phyloP scores from a whole-genome alignment of 2,888 invertebrate species.

The Callimorpha dominula region DNA sequence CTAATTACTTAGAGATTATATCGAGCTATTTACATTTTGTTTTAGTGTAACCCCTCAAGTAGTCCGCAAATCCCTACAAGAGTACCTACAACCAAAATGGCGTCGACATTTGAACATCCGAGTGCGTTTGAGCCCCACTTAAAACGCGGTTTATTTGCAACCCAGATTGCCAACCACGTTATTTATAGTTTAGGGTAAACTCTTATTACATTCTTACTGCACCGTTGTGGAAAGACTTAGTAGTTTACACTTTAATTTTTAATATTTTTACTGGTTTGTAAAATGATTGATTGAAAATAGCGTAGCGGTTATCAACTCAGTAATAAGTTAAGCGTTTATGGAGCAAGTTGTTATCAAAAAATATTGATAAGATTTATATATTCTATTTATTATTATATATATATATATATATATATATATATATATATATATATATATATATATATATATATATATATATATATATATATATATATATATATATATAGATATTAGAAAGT shows the following conservation, averaged over 20 bases:
- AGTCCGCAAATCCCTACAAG: slow-evolving; percentile 52
- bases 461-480: too few relatives aligned
- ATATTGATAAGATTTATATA: too few relatives aligned
- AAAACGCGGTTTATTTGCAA: slow-evolving; percentile 71
- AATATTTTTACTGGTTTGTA: background rate
- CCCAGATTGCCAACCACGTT: slow-evolving; percentile 65
- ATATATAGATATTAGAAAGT: too few relatives aligned
- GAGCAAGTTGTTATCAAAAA: too few relatives aligned
- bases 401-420: too few relatives aligned
- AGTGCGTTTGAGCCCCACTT: slow-evolving; percentile 71
- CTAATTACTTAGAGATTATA: slow-evolving; percentile 54
- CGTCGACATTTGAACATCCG: slow-evolving; percentile 65
- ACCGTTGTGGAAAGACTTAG: slow-evolving; percentile 47
- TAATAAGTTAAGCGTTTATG: background rate
- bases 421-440: too few relatives aligned
- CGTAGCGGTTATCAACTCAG: background rate
- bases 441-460: too few relatives aligned
- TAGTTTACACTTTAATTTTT: slow-evolving; percentile 1
- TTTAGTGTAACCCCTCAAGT: slow-evolving; percentile 45
- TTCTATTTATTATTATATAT: too few relatives aligned
- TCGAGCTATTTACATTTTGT: slow-evolving; percentile 49
- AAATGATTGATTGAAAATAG: background rate
- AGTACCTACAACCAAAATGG: slow-evolving; percentile 63
- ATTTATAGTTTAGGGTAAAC: slow-evolving; percentile 67
- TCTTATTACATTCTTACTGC: slow-evolving; percentile 60